A percentile compares a stretch with the other conserved stretches of the same genome.
These are phyloP conservation scores for Laterallus jamaicensis DNA, from an alignment of 2,113 vertebrate species.

Conservation along the genomic window DNA sequence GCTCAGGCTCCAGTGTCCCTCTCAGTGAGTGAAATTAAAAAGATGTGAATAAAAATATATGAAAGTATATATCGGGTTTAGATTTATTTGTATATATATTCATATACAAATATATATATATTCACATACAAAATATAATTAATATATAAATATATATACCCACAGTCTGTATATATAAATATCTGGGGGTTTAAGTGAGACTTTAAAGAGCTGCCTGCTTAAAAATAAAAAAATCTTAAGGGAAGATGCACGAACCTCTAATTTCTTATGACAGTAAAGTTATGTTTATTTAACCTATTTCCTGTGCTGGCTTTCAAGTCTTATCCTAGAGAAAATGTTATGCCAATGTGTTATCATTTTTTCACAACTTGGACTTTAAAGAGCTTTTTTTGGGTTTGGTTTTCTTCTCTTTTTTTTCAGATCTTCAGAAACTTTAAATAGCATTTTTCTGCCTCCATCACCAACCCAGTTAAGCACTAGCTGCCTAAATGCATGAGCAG, in stretches of 20 bases:
- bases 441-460: conserved; percentile 3
- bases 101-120: no score
- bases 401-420: not conserved
- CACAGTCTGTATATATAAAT: not conserved
- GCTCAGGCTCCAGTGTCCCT: not conserved
- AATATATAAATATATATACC: not conserved
- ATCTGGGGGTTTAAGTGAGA: not conserved
- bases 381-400: not conserved
- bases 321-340: conserved; percentile 21
- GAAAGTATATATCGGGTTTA: rapidly evolving
- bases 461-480: not conserved
- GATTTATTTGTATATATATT: not conserved
- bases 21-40: not conserved
- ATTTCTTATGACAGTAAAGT: conserved; percentile 1
- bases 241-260: not conserved
- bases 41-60: not conserved
- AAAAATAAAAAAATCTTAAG: not conserved
- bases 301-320: conserved; percentile 28
- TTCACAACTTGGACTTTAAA: conserved; percentile 50
- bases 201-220: not conserved
- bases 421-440: conserved; percentile 34
- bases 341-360: not conserved
- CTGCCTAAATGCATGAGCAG: conserved; percentile 17
- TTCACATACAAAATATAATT: no score
- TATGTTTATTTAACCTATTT: conserved; percentile 53